Base-by-base conservation (phyloP, 2,888 invertebrate species). In the Zaprionus obscuricornis region DNA sequence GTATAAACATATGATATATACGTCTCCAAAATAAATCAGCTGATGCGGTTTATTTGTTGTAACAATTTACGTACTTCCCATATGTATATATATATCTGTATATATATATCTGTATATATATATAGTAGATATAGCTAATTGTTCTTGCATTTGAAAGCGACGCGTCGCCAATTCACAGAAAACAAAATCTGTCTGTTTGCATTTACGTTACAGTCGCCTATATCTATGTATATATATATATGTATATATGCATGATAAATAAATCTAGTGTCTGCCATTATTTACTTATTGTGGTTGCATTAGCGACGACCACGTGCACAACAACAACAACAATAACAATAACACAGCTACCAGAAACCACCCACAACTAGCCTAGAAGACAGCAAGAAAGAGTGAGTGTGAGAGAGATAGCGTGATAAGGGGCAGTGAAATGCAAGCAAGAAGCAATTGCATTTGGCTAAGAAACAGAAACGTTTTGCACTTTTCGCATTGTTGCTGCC, bases 181-280 rank as follows among this genome's bases (percentile, higher is more conserved):
- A n/a, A n/a, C n/a, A n/a, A n/a, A 27, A 14, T 22, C 39, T 20
- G 34, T 27, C 37, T 55, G 18, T 51, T 47, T 52, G 43, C 42
- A 8, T 52, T 26, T n/a, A n/a, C n/a, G n/a, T n/a, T n/a, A n/a
- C n/a, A n/a, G n/a, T n/a, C n/a, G n/a, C n/a, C n/a, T n/a, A n/a
- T n/a, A n/a, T n/a, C n/a, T n/a, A n/a, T n/a, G n/a, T n/a, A n/a
- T n/a, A n/a, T n/a, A n/a, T n/a, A n/a, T n/a, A n/a, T n/a, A n/a
- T n/a, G n/a, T n/a, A n/a, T n/a, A n/a, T n/a, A 5, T 26, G 36
- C 47, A 46, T 39, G 64, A 37, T 40, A 46, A 49, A 62, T 70
- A 63, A 62, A 82, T 77, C 56, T 72, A 36, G 70, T 74, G 59
- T 74, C 54, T 63, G 73, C 36, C 60, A 64, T 69, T 77, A 84